Conservation (phyloP, 1,140 invertebrate species). For the Tetragnatha versicolor region DNA sequence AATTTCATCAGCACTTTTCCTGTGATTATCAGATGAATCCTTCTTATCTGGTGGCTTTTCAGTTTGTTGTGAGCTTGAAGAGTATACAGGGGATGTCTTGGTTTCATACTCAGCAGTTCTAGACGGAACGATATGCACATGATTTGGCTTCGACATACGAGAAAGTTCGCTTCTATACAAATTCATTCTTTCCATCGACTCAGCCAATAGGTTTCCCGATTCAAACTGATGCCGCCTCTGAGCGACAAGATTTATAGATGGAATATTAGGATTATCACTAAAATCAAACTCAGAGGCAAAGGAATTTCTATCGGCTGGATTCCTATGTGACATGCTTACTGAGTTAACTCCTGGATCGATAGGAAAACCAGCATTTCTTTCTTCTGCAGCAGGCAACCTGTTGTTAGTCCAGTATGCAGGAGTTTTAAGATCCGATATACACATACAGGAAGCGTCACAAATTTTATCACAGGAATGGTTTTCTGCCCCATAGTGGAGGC, state of each 20-base stretch:
- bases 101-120: slow-evolving; percentile 77
- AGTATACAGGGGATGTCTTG: neutral
- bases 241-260: slow-evolving; percentile 60
- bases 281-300: slow-evolving; percentile 14
- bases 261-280: slow-evolving; percentile 58
- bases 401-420: neutral
- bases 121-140: slow-evolving; percentile 77
- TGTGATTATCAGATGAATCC: neutral
- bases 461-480: slow-evolving; percentile 44
- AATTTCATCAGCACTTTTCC: neutral
- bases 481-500: neutral
- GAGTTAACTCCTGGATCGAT: neutral
- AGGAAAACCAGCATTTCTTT: neutral
- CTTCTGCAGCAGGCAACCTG: neutral
- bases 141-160: slow-evolving; percentile 72
- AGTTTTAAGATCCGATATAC: neutral
- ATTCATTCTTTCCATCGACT: slow-evolving; percentile 71
- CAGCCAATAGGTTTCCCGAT: slow-evolving; percentile 65
- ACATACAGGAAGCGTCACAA: slow-evolving; percentile 14
- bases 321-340: neutral
- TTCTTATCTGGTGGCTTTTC: neutral
- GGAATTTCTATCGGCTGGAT: slow-evolving; percentile 23
- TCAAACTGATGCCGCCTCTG: slow-evolving; percentile 78
- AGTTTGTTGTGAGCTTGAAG: neutral
- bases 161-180: slow-evolving; percentile 78